Evolutionary conservation across 2,797 vertebrate genomes (phyloP), one percentile per base, ranked within the genome.

Genomic region (Gymnopithys bicolor): DNA sequence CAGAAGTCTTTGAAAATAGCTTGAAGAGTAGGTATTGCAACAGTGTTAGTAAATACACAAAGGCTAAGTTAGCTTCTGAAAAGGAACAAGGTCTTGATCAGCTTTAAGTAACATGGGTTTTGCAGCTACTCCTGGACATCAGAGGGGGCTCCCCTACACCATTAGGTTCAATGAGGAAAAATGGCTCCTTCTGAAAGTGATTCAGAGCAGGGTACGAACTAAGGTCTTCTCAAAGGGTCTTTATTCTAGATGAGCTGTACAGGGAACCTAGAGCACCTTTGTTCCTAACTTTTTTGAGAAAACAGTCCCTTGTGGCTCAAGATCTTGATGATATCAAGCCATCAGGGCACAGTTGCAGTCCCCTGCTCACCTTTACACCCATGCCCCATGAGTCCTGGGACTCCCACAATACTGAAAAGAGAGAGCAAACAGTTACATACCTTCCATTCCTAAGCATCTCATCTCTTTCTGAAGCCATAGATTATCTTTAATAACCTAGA

Each of bases 351-450:
- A 52, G 32, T 9, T 87, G 46, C 51, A 73, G 14, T 24, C 4
- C 13, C 28, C 41, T 37, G 39, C 22, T n/a, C 58, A 73, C 18
- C 13, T 69, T 45, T 11, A 33, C 7, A 60, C 2, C 18, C 33
- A 32, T 3, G 6, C 2, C 24, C 41, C 24, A 2, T 24, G 63
- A 56, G 22, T 35, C 14, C 53, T 49, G 12, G 22, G 39, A 81
- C 18, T 4, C 24, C 6, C 46, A 75, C 9, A 19, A 32, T 1
- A 9, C 16, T 56, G 59, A 75, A 56, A 87, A 95, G 32, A 76
- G 23, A 45, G 19, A 77, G 10, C 39, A 49, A 88, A 79, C 19
- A 41, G 58, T 46, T 78, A 83, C 95, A 51, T 90, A 98, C 97
- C 97, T 87, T 79, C 45, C 39, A 83, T 77, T 16, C 22, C 45